A percentile compares a stretch with the other conserved stretches of the same genome.
phyloP scores from a whole-genome alignment of 23 tunicate genomes.

The Oikopleura albicans region DNA sequence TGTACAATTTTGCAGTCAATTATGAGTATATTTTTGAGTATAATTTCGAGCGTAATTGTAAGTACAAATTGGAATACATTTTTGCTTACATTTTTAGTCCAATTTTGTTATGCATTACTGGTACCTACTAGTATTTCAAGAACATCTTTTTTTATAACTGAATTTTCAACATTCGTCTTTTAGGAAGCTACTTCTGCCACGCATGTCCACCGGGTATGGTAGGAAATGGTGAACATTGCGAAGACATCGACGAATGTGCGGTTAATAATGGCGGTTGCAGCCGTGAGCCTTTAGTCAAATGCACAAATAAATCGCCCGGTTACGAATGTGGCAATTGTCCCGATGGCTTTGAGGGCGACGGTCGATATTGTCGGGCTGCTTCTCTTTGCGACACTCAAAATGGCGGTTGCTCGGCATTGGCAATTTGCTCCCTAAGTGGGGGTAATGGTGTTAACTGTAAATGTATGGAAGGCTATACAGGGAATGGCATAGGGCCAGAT shows the following conservation, averaged over 20 bases:
- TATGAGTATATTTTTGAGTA: no score
- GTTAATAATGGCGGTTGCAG: slow-evolving; percentile 10
- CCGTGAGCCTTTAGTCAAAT: background rate
- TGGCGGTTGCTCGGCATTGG: background rate
- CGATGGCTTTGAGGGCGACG: background rate
- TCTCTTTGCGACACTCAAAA: background rate
- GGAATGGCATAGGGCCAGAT: slow-evolving; percentile 14
- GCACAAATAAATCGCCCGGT: background rate
- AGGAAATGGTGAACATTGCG: background rate
- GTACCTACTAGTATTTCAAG: no score
- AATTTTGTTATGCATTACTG: no score
- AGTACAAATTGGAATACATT: no score
- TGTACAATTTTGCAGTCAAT: no score
- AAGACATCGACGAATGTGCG: background rate
- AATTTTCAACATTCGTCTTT: no score
- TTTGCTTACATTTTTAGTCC: no score
- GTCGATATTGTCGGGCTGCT: background rate
- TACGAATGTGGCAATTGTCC: background rate
- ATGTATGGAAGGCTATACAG: background rate
- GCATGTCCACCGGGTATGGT: background rate
- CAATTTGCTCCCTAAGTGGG: background rate
- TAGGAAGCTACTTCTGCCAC: background rate
- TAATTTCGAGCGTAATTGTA: no score
- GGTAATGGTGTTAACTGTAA: background rate
- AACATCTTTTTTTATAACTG: no score